These are phyloP conservation scores for Spialia ferax DNA, from an alignment of 2,888 invertebrate genomes.

Conservation along the genomic window DNA sequence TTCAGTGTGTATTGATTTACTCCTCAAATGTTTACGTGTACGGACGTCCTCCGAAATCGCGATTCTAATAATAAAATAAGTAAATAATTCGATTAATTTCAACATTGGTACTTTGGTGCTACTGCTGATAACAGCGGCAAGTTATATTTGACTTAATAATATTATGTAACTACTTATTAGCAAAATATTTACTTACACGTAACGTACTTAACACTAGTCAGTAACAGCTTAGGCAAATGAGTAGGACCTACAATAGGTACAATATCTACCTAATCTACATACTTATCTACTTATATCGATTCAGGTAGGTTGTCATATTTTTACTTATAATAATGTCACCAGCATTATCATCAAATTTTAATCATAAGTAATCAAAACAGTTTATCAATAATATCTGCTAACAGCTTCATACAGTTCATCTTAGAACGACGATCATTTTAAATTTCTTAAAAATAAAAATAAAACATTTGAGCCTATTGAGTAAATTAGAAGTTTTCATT, in stretches of 20 bases:
- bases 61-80: constrained; percentile 54
- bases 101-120: neutral
- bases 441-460: too few species aligned
- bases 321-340: too few species aligned
- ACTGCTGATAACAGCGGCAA: constrained; percentile 8
- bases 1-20: constrained; percentile 75
- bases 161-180: neutral
- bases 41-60: constrained; percentile 73
- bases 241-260: too few species aligned
- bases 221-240: too few species aligned
- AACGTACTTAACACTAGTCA: neutral
- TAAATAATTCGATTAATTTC: constrained; percentile 9
- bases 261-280: too few species aligned
- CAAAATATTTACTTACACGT: neutral
- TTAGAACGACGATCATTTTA: neutral
- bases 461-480: neutral
- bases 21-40: constrained; percentile 71
- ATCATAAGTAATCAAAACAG: too few species aligned
- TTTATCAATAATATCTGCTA: neutral
- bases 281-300: too few species aligned
- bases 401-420: neutral
- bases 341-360: too few species aligned
- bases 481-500: neutral
- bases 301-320: too few species aligned
- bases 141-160: neutral